Evolutionary conservation across 2,797 vertebrate species (phyloP).

Genomic region (Acrocephalus scirpaceus): DNA sequence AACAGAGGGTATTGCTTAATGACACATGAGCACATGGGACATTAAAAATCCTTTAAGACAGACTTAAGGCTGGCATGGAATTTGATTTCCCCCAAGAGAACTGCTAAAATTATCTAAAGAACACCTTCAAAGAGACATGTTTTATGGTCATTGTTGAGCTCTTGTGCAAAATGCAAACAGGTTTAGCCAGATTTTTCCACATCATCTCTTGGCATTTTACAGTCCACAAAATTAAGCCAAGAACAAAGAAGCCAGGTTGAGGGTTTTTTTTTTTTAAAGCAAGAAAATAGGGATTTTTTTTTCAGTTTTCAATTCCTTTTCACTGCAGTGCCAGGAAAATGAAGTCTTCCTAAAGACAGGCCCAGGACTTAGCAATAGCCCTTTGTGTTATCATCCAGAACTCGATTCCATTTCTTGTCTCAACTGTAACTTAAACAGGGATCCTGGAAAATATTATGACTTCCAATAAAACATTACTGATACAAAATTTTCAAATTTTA

Average conservation of each 20-base stretch:
- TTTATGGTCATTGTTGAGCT: background rate
- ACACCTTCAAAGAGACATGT: background rate
- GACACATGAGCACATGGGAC: background rate
- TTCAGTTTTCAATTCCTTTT: background rate
- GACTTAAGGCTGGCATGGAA: background rate
- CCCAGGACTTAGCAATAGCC: background rate
- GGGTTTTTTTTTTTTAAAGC: background rate
- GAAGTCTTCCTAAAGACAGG: background rate
- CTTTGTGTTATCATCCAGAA: background rate
- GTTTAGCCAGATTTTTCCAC: conserved; percentile 57
- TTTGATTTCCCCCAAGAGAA: background rate
- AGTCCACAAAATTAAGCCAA: background rate
- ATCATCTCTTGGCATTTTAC: conserved; percentile 20
- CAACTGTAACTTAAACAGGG: background rate
- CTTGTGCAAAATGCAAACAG: background rate
- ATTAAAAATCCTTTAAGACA: background rate
- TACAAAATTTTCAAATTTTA: background rate
- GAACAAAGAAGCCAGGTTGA: background rate
- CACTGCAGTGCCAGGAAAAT: conserved; percentile 5
- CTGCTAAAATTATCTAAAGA: background rate
- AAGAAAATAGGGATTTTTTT: background rate
- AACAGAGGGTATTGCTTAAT: background rate
- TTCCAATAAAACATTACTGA: background rate
- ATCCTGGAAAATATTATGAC: conserved; percentile 13
- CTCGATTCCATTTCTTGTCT: background rate